phyloP scores from a whole-genome alignment of 2,113 vertebrate species.

The Megaceryle torquata region DNA sequence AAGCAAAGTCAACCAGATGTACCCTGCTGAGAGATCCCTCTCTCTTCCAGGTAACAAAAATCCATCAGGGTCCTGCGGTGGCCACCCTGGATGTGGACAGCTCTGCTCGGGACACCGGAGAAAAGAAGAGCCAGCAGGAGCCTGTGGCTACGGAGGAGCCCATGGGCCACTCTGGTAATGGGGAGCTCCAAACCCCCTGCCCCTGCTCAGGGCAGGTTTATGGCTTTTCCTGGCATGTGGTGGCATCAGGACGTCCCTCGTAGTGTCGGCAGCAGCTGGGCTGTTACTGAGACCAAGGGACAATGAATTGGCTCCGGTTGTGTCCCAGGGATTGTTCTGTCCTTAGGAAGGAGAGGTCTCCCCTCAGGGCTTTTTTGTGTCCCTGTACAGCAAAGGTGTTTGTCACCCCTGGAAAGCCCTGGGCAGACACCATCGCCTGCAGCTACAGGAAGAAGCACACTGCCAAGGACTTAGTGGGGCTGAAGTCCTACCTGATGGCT shows the following conservation, averaged over 20 bases:
- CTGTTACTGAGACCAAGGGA: background rate
- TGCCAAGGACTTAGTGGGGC: slow-evolving; percentile 63
- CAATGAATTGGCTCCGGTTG: background rate
- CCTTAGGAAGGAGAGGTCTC: background rate
- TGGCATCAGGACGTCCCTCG: background rate
- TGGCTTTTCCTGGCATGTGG: background rate
- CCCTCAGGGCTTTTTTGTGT: background rate
- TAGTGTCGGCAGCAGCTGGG: background rate
- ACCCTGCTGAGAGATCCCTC: background rate
- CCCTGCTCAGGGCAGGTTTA: background rate
- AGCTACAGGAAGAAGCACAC: slow-evolving; percentile 66
- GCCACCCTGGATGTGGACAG: background rate
- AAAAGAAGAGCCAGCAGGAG: background rate
- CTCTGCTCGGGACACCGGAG: background rate
- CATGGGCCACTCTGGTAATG: background rate
- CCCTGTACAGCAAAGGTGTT: background rate
- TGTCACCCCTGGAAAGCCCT: slow-evolving; percentile 66
- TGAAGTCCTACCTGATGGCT: slow-evolving; percentile 80
- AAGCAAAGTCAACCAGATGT: background rate
- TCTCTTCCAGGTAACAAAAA: slow-evolving; percentile 1
- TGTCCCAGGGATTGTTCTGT: background rate
- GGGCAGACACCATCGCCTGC: slow-evolving; percentile 74
- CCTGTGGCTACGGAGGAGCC: background rate
- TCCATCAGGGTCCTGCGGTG: fast-evolving
- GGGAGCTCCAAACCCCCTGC: background rate